phyloP scores from a whole-genome alignment of 2,797 vertebrate species.

The Chelon auratus region DNA sequence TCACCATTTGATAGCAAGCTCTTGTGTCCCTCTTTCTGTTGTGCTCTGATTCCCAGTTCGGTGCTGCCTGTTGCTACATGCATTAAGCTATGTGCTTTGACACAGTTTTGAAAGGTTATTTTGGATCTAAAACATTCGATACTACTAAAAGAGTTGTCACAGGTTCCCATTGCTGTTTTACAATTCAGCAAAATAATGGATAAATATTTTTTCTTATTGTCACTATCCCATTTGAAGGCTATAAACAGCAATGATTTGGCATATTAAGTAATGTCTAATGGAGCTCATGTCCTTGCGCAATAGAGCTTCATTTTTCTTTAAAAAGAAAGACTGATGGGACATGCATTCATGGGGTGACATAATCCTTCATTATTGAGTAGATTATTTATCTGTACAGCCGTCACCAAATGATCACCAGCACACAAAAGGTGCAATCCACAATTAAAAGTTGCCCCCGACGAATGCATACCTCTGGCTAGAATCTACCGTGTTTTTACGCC shows the following conservation, averaged over 20 bases:
- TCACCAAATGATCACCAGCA: background rate
- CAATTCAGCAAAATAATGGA: background rate
- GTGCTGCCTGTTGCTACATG: background rate
- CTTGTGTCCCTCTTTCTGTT: background rate
- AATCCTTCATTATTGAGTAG: background rate
- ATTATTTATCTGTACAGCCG: background rate
- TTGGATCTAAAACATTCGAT: background rate
- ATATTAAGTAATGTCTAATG: background rate
- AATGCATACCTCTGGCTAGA: background rate
- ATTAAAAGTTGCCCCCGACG: conserved; percentile 3
- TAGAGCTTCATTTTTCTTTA: background rate
- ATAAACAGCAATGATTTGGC: background rate
- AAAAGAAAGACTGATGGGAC: background rate
- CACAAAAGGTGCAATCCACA: background rate
- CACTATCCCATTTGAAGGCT: conserved; percentile 15
- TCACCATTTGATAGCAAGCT: background rate
- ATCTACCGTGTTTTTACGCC: background rate
- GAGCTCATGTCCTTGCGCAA: background rate
- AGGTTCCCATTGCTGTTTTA: background rate
- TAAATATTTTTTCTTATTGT: background rate
- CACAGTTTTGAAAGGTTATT: background rate
- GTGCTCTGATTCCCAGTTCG: background rate
- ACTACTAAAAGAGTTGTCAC: too few relatives aligned
- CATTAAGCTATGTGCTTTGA: background rate
- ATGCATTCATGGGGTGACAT: background rate